These are phyloP conservation scores for Cavia porcellus DNA, from an alignment of 2,113 vertebrate genomes.

Conservation along the genomic window DNA sequence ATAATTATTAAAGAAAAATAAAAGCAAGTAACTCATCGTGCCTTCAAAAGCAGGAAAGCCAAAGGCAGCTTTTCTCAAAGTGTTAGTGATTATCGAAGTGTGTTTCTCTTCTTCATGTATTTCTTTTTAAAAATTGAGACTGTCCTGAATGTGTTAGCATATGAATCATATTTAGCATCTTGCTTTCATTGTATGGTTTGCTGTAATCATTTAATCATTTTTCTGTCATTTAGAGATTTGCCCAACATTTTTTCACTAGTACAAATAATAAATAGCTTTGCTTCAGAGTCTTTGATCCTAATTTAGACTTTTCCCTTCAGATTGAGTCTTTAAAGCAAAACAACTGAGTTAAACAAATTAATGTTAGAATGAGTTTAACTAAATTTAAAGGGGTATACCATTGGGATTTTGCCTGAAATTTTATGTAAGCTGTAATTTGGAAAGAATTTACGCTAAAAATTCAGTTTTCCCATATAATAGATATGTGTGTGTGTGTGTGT, in stretches of 20 bases:
- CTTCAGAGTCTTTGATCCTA: conserved; percentile 3
- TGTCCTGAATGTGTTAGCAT: neutral
- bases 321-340: conserved; percentile 26
- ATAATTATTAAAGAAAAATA: neutral
- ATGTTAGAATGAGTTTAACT: conserved; percentile 1
- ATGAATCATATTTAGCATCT: neutral
- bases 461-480: neutral
- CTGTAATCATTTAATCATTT: neutral
- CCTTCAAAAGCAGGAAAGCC: neutral
- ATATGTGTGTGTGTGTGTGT: neutral
- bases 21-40: neutral
- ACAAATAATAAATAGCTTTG: conserved; percentile 39
- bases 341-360: conserved; percentile 39
- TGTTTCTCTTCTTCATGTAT: neutral
- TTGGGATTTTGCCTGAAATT: neutral
- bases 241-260: neutral
- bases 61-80: neutral
- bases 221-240: neutral
- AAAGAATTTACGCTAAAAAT: conserved; percentile 20
- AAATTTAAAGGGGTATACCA: neutral
- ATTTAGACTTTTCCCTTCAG: neutral
- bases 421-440: neutral
- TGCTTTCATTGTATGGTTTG: neutral
- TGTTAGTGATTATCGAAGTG: neutral
- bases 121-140: neutral